These are phyloP conservation scores for Coronaproctus castanopsis DNA, from an alignment of 2,888 invertebrate genomes.

Conservation along the genomic window DNA sequence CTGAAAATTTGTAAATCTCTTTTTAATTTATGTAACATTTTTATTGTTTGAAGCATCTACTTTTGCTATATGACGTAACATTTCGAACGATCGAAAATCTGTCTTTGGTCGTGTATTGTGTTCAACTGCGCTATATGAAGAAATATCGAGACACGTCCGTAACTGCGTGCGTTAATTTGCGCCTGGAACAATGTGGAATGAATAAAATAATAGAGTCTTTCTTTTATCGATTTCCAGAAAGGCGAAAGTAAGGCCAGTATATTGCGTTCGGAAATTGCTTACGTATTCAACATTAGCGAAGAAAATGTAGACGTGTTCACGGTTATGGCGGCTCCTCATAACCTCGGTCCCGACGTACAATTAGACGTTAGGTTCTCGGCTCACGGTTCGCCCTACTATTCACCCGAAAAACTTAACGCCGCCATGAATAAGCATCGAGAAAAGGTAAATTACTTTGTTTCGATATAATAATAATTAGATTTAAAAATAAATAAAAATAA, in stretches of 20 bases:
- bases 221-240: conserved; percentile 24
- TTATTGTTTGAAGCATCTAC: too few species aligned
- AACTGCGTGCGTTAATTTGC: too few species aligned
- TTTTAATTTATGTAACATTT: too few species aligned
- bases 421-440: conserved; percentile 51
- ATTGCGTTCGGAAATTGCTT: conserved; percentile 40
- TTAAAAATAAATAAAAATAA: conserved; percentile 18
- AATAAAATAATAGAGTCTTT: neutral
- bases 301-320: conserved; percentile 87
- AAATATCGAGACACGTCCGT: too few species aligned
- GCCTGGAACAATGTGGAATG: too few species aligned
- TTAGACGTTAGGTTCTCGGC: conserved; percentile 80
- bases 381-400: conserved; percentile 83
- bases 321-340: conserved; percentile 46
- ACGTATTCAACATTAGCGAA: conserved; percentile 51
- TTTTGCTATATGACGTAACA: too few species aligned
- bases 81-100: too few species aligned
- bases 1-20: too few species aligned
- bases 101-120: too few species aligned
- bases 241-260: conserved; percentile 52
- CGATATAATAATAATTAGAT: too few species aligned
- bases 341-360: conserved; percentile 29
- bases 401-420: conserved; percentile 68
- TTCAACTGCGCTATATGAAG: too few species aligned
- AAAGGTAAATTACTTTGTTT: too few species aligned